phyloP scores from a whole-genome alignment of 2,113 vertebrate genomes.

The Trachemys scripta region DNA sequence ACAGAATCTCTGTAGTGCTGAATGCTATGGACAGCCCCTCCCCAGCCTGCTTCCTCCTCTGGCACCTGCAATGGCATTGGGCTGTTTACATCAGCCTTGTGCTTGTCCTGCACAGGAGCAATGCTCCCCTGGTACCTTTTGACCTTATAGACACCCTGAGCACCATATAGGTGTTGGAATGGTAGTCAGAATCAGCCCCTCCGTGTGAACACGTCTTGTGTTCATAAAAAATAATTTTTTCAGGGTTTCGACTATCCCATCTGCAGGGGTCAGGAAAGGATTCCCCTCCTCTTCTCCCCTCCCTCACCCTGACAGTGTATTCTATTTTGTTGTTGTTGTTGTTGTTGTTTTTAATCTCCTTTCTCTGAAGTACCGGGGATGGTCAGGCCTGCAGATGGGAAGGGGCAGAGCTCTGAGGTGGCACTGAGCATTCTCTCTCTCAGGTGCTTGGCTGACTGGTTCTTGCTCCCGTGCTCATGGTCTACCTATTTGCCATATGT shows the following conservation, averaged over 20 bases:
- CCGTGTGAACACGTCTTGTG: not conserved
- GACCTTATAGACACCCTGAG: rapidly evolving
- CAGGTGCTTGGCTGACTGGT: not conserved
- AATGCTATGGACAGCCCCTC: not conserved
- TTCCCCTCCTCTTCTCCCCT: too few species aligned
- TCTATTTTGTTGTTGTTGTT: not conserved
- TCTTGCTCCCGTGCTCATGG: not conserved
- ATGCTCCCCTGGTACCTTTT: rapidly evolving
- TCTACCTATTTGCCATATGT: not conserved
- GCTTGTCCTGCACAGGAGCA: not conserved
- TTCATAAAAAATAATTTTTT: not conserved
- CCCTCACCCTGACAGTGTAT: not conserved
- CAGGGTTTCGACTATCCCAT: not conserved
- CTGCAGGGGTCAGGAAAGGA: not conserved
- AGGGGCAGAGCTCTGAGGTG: not conserved
- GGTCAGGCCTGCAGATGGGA: not conserved
- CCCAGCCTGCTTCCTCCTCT: not conserved
- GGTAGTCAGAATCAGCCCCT: rapidly evolving
- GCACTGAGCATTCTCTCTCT: not conserved
- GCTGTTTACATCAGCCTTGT: not conserved
- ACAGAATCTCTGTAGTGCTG: not conserved
- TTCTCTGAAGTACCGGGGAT: not conserved
- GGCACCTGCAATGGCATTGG: rapidly evolving
- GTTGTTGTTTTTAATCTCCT: not conserved
- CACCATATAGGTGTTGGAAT: rapidly evolving